Evolutionary conservation across 1,140 invertebrate genomes (phyloP), one percentile per base, ranked within the genome.

Genomic region (Drosophila persimilis): DNA sequence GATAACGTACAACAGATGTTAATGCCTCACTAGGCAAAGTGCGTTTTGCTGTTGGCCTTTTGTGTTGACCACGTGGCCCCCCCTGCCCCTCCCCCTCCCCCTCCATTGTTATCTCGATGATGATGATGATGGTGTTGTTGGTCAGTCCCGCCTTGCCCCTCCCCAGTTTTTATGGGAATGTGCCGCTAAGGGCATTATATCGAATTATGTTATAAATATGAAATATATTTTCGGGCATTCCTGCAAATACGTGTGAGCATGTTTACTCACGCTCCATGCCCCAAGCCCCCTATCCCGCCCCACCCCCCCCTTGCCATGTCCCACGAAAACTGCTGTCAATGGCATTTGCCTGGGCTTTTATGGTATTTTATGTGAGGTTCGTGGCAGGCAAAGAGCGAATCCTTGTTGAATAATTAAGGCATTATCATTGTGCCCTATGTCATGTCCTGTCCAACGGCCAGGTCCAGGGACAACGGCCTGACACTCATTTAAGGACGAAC

Each of bases 141-240:
- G 81, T 85, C 81, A 85, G 81, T 62, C 69, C 80, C 66, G 69
- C 65, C 55, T 3, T 31, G 31, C 31, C 29, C 7, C 1, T 1
- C 3, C 2, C 29, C 29, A 52, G 81, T 77, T 63, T 20, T 31
- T 48, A 46, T 13, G 63, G 44, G 35, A 46, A 24, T 55, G 44
- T 43, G 48, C 46, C 61, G 52, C 80, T 71, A 55, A 44, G 72
- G 50, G 81, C 59, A 85, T 85, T 85, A 85, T 85, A 85, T 85
- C 81, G 81, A 85, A 85, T 85, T 85, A 85, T 85, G 81, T 85
- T 85, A 85, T 85, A 85, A 85, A 85, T 85, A 85, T 86, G 61
- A 85, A 85, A 86, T 85, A 81, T 86, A 85, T 84, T 67, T 83
- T 31, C 20, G 41, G 50, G 47, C 67, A 74, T 74, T 76, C 46